Conservation (phyloP, 2,113 vertebrate species). For the Picathartes gymnocephalus region DNA sequence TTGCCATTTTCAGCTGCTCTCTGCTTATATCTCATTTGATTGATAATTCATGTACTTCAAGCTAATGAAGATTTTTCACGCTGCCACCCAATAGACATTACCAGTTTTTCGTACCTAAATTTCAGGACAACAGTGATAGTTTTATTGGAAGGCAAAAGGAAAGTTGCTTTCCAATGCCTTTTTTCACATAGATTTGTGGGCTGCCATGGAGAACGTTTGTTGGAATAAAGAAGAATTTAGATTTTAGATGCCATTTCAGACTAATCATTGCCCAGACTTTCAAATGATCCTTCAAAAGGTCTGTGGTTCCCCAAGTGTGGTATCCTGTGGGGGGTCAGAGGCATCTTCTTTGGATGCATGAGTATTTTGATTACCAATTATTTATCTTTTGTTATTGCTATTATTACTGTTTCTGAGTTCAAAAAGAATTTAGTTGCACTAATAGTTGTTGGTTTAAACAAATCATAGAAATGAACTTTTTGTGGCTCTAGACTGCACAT, state of each 20-base stretch:
- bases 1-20: slow-evolving; percentile 11
- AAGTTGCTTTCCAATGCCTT: background rate
- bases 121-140: background rate
- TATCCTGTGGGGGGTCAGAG: background rate
- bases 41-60: slow-evolving; percentile 10
- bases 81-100: background rate
- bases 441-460: background rate
- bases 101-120: background rate
- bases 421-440: background rate
- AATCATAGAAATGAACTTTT: background rate
- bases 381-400: background rate
- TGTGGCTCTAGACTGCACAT: background rate
- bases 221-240: background rate
- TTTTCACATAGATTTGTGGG: background rate
- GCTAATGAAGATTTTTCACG: slow-evolving; percentile 8
- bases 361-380: background rate
- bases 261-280: background rate
- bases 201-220: background rate
- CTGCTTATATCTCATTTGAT: slow-evolving; percentile 8
- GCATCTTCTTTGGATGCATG: background rate
- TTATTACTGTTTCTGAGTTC: background rate
- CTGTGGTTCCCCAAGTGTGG: background rate
- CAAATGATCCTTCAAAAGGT: background rate
- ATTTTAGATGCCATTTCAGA: background rate
- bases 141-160: background rate